Base-by-base conservation (phyloP, 2,797 vertebrate species). In the Arnoldichthys spilopterus region DNA sequence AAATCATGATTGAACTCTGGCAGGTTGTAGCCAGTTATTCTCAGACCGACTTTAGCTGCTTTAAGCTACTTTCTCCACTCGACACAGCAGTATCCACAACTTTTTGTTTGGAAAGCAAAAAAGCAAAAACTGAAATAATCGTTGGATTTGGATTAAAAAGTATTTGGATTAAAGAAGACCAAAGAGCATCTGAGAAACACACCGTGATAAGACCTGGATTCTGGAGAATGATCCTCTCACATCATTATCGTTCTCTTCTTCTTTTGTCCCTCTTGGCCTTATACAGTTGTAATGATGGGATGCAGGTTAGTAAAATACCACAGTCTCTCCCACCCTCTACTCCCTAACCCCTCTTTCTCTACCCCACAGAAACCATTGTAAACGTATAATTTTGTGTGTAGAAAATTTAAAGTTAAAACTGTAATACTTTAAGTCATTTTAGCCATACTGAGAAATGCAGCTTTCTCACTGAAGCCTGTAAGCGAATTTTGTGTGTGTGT, bases 281-380 rank as follows among this genome's bases (percentile, higher is more conserved):
- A 18, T 56, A 76, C 12, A 58, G 58, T 8, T 84, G 78, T 74
- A 80, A 74, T 74, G 82, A 86, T 69, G 64, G 63, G 28, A 51
- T 71, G 4, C 85, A 84, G 83, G 85, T 84, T 26, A 84, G 85
- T 82, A 53, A 12, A 53, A 26, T 18, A 20, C 7, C 24, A 15
- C 4, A 4, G 15, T 34, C 22, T 37, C 45, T 37, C 28, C 67
- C 16, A 64, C 54, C 53, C 9, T 26, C 24, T 11, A 43, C 22
- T 54, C 32, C 6, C 24, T 18, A 8, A 12, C 18, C 4, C 2
- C 12, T 58, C 22, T 6, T 7, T 37, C 7, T 37, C 3, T 37
- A 37, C 7, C 34, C 7, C 7, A 37, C 7, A n/a, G n/a, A n/a
- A n/a, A n/a, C n/a, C n/a, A n/a, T n/a, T n/a, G n/a, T n/a, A n/a